Evolutionary conservation across 2,797 vertebrate genomes (phyloP), one percentile per base, ranked within the genome.

Genomic region (Martes flavigula): DNA sequence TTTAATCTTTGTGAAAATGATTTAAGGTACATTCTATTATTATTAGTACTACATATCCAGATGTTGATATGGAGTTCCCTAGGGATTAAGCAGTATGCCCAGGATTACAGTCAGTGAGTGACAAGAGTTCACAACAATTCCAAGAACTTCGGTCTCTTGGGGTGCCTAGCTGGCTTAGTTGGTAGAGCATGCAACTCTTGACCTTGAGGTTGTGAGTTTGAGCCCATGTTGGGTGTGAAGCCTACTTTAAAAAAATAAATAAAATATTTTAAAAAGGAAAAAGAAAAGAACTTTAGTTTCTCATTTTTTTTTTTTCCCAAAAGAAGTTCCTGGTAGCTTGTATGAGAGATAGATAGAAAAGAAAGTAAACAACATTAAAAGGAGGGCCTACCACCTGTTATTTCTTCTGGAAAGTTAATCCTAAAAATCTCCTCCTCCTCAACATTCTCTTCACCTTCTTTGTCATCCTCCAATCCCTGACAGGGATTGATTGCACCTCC

Each of bases 291-390:
- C 18, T 95, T 95, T 60, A 35, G 25, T 94, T 93, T 94, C 81
- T 91, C 88, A 92, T 77, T 23, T 95, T 94, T n/a, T n/a, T n/a
- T 77, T 93, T 77, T 92, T 75, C 0, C 89, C 70, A 82, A 83
- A 94, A 92, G 64, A 85, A 85, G 78, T 48, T 64, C 66, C 20
- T 7, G 7, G 66, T 48, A 91, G 60, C 20, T 97, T 96, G 92
- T 94, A 87, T 95, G 84, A 94, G 90, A 89, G 91, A 62, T 58
- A 43, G 25, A 82, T 43, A 96, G 62, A 27, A 96, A 87, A 84
- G 88, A 95, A 87, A 91, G 38, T 23, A 86, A 92, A 78, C 66
- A 86, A 79, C 58, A 43, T 78, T 60, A 77, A 95, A 87, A 73
- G 46, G 62, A 91, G 93, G 72, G 17, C 17, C 46, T 38, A 6